Conservation (phyloP, 2,797 vertebrate species). For the Phataginus tetradactyla region DNA sequence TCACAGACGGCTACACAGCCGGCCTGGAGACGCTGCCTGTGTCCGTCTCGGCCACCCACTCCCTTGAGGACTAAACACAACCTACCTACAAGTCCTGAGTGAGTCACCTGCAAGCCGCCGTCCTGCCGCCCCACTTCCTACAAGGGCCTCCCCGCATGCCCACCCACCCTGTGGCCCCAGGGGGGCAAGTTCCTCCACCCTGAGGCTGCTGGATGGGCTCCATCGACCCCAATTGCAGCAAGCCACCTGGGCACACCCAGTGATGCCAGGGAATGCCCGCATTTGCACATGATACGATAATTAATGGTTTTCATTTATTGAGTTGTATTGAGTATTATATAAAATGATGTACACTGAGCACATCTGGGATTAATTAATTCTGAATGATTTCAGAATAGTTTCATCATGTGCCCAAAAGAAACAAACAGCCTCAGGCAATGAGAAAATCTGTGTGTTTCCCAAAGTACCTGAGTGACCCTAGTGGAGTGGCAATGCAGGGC, state of each 20-base stretch:
- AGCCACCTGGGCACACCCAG: too few relatives aligned
- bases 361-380: neutral
- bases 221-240: accelerated
- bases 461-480: neutral
- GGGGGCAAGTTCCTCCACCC: neutral
- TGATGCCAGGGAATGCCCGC: accelerated
- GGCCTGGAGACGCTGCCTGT: neutral
- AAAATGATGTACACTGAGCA: neutral
- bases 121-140: neutral
- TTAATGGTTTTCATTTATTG: too few relatives aligned
- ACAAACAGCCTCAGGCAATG: neutral
- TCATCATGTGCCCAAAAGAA: neutral
- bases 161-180: neutral
- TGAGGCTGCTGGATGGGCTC: too few relatives aligned
- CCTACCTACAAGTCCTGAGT: neutral
- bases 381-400: neutral
- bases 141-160: neutral
- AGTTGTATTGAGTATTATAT: neutral
- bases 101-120: too few relatives aligned
- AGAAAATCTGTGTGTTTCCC: neutral
- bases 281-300: neutral
- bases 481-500: too few relatives aligned
- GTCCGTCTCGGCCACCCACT: neutral
- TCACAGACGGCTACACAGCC: neutral
- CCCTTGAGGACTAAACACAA: neutral